phyloP scores from a whole-genome alignment of 30 jellyfish, hydroid and myxozoan species.

The Pelagia noctiluca region DNA sequence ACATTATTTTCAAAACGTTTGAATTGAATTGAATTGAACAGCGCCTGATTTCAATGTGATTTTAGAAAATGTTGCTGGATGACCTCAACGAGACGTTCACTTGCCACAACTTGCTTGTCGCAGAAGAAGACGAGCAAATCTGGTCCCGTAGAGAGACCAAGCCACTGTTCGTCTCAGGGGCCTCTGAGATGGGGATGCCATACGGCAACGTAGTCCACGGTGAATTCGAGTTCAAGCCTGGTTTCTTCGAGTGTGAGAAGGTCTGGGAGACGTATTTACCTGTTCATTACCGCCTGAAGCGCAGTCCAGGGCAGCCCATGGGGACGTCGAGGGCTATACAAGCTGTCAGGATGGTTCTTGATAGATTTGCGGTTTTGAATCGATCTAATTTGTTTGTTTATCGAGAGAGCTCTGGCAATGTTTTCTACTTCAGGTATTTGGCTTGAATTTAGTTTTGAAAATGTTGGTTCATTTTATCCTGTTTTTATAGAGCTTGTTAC shows the following conservation, averaged over 20 bases:
- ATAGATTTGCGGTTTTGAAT: conserved; percentile 79
- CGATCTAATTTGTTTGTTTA: conserved; percentile 88
- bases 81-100: conserved; percentile 81
- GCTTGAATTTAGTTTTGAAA: background rate
- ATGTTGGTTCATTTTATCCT: too few species aligned
- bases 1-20: too few species aligned
- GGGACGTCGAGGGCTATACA: conserved; percentile 82
- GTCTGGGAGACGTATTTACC: conserved; percentile 91
- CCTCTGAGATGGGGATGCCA: conserved; percentile 74
- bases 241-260: conserved; percentile 86
- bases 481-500: too few species aligned
- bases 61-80: conserved; percentile 85
- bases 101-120: conserved; percentile 88
- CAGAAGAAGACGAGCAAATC: conserved; percentile 92
- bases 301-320: conserved; percentile 73
- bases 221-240: conserved; percentile 90
- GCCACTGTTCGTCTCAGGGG: conserved; percentile 61
- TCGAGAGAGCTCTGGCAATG: conserved; percentile 79
- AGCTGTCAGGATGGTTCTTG: conserved; percentile 85
- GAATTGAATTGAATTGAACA: too few species aligned
- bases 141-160: conserved; percentile 83
- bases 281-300: conserved; percentile 84
- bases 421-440: conserved; percentile 76
- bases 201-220: conserved; percentile 83
- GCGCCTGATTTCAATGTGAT: too few species aligned